Evolutionary conservation across 2,888 invertebrate species (phyloP).

Genomic region (Tenthredo notha): DNA sequence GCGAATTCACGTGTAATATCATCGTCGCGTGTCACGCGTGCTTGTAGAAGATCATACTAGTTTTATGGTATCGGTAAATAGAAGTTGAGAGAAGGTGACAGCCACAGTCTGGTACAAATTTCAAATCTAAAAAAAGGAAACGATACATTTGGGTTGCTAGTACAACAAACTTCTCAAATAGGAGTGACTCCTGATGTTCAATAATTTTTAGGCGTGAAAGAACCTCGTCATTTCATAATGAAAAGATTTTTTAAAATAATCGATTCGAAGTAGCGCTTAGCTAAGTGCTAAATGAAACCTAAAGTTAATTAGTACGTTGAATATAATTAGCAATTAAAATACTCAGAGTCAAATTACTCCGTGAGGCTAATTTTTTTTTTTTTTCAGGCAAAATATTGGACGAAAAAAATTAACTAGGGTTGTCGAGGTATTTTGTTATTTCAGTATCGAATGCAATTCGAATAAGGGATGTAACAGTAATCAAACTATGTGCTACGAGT

Average conservation of each 20-base stretch:
- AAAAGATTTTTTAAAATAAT: background rate
- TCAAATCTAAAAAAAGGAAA: background rate
- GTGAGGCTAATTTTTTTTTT: background rate
- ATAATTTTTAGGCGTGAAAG: background rate
- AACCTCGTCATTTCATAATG: background rate
- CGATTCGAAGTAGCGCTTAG: background rate
- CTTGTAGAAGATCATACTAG: background rate
- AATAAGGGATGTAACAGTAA: background rate
- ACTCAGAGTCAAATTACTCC: background rate
- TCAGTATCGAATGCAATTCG: no score
- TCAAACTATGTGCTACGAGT: background rate
- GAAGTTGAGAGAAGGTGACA: background rate
- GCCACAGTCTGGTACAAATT: slow-evolving; percentile 30
- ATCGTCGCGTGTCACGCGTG: slow-evolving; percentile 15
- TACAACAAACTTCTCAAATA: background rate
- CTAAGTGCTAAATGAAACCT: background rate
- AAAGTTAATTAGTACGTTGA: background rate
- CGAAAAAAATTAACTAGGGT: background rate
- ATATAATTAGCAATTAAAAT: background rate
- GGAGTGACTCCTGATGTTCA: background rate
- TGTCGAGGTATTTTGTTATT: background rate
- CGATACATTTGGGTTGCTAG: background rate
- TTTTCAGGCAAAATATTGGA: background rate
- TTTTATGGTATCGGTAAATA: background rate
- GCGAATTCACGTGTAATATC: slow-evolving; percentile 8